Evolutionary conservation across 2,113 vertebrate species (phyloP).

Genomic region (Pteronura brasiliensis): DNA sequence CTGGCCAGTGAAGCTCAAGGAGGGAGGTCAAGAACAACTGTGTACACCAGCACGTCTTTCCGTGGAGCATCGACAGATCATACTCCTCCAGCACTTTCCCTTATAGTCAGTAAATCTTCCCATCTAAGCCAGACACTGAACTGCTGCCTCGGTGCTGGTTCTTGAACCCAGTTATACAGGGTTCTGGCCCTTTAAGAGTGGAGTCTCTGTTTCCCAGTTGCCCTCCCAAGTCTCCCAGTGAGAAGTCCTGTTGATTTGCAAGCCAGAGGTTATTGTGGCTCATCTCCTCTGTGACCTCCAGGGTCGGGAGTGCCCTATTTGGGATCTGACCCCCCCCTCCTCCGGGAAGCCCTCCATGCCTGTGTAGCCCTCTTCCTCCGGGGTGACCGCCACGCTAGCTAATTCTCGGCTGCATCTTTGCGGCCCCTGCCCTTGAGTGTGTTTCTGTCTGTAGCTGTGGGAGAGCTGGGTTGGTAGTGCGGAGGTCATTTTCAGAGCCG

Average conservation of each 20-base stretch:
- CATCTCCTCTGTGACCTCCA: not conserved
- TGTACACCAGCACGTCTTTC: not conserved
- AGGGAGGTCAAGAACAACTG: not conserved
- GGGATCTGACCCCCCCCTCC: not conserved
- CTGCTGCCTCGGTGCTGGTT: not conserved
- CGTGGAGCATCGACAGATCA: not conserved
- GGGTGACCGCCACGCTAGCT: not conserved
- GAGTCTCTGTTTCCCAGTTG: not conserved
- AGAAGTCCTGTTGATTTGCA: not conserved
- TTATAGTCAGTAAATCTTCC: not conserved
- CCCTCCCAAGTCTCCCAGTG: not conserved
- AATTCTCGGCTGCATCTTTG: not conserved
- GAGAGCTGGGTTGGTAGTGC: not conserved
- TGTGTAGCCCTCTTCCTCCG: not conserved
- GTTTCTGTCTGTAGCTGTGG: not conserved
- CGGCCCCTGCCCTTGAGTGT: not conserved
- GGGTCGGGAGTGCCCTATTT: not conserved
- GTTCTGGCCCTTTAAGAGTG: not conserved
- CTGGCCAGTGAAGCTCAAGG: not conserved
- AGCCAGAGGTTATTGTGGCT: not conserved
- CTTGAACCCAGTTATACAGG: not conserved
- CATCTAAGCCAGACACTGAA: not conserved
- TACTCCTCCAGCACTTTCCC: not conserved
- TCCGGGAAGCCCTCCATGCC: not conserved
- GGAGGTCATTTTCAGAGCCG: not conserved